These are phyloP conservation scores for Stegana nigrithorax DNA, from an alignment of 2,888 invertebrate genomes.

Conservation along the genomic window DNA sequence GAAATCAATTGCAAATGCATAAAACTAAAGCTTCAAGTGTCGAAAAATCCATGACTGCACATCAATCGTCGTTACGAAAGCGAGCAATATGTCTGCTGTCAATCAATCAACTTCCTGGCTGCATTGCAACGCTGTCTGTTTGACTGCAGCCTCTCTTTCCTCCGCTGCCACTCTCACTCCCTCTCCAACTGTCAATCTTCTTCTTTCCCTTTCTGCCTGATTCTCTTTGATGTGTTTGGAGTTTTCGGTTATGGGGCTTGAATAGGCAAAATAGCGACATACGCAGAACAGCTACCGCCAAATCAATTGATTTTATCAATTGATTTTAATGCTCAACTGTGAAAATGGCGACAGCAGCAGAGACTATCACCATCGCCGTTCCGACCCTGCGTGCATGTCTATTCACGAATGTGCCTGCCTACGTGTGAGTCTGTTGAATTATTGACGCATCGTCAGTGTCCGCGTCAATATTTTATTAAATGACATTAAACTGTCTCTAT, in stretches of 20 bases:
- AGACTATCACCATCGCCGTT: conserved; percentile 10
- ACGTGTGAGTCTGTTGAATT: conserved; percentile 43
- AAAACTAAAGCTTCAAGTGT: conserved; percentile 44
- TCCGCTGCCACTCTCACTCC: too few species aligned
- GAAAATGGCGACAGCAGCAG: conserved; percentile 6
- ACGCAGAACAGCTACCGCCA: conserved; percentile 51
- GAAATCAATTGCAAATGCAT: too few species aligned
- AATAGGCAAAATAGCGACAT: not conserved
- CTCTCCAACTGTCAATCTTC: not conserved
- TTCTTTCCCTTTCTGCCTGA: too few species aligned
- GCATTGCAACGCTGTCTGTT: conserved; percentile 1
- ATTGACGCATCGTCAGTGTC: conserved; percentile 58
- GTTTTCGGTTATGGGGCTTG: not conserved
- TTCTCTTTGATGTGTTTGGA: conserved; percentile 12
- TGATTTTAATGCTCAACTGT: conserved; percentile 65
- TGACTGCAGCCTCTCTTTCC: too few species aligned
- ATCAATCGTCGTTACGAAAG: conserved; percentile 32
- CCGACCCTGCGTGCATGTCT: not conserved
- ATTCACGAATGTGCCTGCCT: not conserved
- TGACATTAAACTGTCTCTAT: conserved; percentile 68
- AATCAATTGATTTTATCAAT: conserved; percentile 67
- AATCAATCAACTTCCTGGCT: conserved; percentile 57
- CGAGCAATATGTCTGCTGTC: conserved; percentile 58
- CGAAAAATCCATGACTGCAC: conserved; percentile 9
- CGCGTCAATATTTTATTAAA: conserved; percentile 68